phyloP scores from a whole-genome alignment of 2,888 invertebrate species.

The Neoscelio sp. region DNA sequence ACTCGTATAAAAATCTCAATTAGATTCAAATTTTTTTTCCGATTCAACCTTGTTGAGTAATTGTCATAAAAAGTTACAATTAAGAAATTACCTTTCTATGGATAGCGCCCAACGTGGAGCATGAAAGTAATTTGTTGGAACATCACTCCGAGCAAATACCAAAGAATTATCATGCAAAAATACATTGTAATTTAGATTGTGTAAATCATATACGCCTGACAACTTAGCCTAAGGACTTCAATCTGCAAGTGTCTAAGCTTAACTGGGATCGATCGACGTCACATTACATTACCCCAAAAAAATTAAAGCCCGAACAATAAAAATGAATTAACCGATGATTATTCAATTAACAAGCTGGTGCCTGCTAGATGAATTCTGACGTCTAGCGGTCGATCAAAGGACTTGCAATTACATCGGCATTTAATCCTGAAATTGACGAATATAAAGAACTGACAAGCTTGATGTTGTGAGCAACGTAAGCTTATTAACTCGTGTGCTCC shows the following conservation, averaged over 20 bases:
- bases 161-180: constrained; percentile 37
- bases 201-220: not conserved
- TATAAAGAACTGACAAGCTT: not conserved
- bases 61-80: too few species aligned
- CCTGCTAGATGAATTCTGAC: constrained; percentile 35
- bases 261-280: constrained; percentile 40
- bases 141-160: constrained; percentile 35
- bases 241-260: constrained; percentile 20
- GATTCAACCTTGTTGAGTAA: too few species aligned
- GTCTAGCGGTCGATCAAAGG: constrained; percentile 53
- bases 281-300: constrained; percentile 17
- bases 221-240: constrained; percentile 17
- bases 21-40: too few species aligned
- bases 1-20: not conserved
- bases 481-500: constrained; percentile 29
- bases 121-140: too few species aligned
- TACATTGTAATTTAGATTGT: too few species aligned
- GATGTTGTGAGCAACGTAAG: not conserved
- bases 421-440: not conserved
- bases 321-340: constrained; percentile 3
- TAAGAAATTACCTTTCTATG: too few species aligned
- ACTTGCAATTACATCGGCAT: constrained; percentile 14
- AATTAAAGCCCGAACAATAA: not conserved
- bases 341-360: constrained; percentile 23
- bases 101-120: too few species aligned